Evolutionary conservation across 1,140 invertebrate genomes (phyloP).

Genomic region (Pseudobourletiella spinata): DNA sequence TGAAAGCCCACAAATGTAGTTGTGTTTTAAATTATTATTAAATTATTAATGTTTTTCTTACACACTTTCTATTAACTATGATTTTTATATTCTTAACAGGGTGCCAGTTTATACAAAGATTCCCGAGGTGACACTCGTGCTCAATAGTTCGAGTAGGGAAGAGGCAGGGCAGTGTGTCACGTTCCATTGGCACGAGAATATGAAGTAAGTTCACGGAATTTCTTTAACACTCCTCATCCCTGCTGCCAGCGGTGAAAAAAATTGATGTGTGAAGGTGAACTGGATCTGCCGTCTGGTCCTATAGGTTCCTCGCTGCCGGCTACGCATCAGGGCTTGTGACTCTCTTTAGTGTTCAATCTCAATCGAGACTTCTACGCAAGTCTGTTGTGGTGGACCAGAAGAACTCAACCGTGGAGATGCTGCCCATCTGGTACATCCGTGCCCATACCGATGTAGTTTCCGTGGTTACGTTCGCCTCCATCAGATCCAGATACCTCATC

Average conservation of each 20-base stretch:
- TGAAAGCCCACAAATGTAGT: too few relatives aligned
- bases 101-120: slow-evolving; percentile 19
- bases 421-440: slow-evolving; percentile 27
- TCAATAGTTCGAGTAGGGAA: neutral
- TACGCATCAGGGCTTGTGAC: slow-evolving; percentile 23
- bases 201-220: slow-evolving; percentile 22
- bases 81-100: slow-evolving; percentile 15
- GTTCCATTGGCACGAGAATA: slow-evolving; percentile 30
- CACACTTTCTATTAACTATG: too few relatives aligned
- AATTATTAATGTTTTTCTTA: too few relatives aligned
- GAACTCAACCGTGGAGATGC: neutral
- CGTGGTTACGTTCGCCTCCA: slow-evolving; percentile 16
- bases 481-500: slow-evolving; percentile 17
- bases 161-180: slow-evolving; percentile 7
- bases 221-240: neutral
- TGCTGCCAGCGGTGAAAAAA: too few relatives aligned
- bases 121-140: slow-evolving; percentile 18
- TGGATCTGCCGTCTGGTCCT: too few relatives aligned
- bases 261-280: too few relatives aligned
- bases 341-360: slow-evolving; percentile 16
- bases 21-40: too few relatives aligned
- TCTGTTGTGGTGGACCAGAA: neutral
- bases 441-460: slow-evolving; percentile 15
- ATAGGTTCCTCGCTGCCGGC: slow-evolving; percentile 19
- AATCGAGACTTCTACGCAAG: slow-evolving; percentile 13